Evolutionary conservation across 1,140 invertebrate species (phyloP).

Genomic region (Pseudomyrmex pallidus): DNA sequence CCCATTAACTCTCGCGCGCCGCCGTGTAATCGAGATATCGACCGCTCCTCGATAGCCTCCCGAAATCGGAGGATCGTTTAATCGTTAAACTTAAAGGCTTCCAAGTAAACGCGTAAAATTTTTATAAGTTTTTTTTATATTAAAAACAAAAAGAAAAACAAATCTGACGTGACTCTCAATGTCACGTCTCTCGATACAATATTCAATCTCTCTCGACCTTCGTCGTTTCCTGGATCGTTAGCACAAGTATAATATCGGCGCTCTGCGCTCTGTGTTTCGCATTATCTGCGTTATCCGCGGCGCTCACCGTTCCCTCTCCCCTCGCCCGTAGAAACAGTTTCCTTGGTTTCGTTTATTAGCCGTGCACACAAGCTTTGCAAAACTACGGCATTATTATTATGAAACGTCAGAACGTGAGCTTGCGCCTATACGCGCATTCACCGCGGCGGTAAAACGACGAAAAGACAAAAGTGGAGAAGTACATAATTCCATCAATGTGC

Average conservation of each 20-base stretch:
- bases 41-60: not conserved
- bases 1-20: constrained; percentile 5
- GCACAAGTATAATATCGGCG: not conserved
- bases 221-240: constrained; percentile 9
- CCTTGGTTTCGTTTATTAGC: constrained; percentile 25
- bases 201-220: constrained; percentile 16
- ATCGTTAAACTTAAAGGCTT: no score
- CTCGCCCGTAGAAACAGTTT: not conserved
- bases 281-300: not conserved
- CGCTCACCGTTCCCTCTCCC: not conserved
- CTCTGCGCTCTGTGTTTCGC: not conserved
- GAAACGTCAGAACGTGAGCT: constrained; percentile 18
- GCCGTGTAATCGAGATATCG: not conserved
- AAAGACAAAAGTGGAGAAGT: not conserved
- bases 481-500: not conserved
- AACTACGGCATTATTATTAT: constrained; percentile 42
- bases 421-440: constrained; percentile 11
- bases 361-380: constrained; percentile 9
- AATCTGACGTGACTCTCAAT: no score
- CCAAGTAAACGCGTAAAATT: no score
- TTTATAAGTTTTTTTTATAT: no score
- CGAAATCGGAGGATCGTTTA: not conserved
- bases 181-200: not conserved
- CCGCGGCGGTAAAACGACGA: not conserved
- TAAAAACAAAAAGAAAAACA: no score